phyloP scores from a whole-genome alignment of 2,797 vertebrate species.

The Danio choprae region DNA sequence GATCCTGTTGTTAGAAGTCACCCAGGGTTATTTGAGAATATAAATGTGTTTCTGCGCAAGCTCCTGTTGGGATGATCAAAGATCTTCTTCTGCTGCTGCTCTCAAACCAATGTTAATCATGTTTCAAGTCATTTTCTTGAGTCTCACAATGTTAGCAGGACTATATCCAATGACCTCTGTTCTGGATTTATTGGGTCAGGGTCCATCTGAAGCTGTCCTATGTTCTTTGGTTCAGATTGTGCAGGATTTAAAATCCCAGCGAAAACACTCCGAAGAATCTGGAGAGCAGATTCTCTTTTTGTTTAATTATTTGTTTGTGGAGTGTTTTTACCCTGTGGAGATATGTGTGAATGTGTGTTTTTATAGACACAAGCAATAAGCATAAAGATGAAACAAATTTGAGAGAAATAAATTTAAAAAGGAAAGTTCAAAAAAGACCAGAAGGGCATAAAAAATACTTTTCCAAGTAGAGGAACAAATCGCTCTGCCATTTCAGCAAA shows the following conservation, averaged over 20 bases:
- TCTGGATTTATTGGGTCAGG: not conserved
- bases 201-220: not conserved
- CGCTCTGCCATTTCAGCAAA: not conserved
- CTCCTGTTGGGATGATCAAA: slow-evolving; percentile 38
- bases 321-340: not conserved
- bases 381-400: slow-evolving; percentile 11
- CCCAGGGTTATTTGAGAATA: slow-evolving; percentile 13
- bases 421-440: slow-evolving; percentile 9
- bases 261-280: not conserved
- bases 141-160: not conserved
- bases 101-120: not conserved
- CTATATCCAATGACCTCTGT: not conserved
- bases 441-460: not conserved
- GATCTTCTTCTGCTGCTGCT: slow-evolving; percentile 7
- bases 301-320: not conserved
- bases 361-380: not conserved
- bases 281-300: not conserved
- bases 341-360: slow-evolving; percentile 21
- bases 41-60: slow-evolving; percentile 3
- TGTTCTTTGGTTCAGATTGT: not conserved
- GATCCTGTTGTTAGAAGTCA: slow-evolving; percentile 29
- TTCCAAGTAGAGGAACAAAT: not conserved
- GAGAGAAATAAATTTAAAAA: not conserved
- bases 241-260: not conserved
- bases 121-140: not conserved